A percentile compares a stretch with the other conserved stretches of the same genome.
phyloP scores from a whole-genome alignment of 37 sponge, comb jelly and placozoan species.

The Chondrilla cf. caribensis region DNA sequence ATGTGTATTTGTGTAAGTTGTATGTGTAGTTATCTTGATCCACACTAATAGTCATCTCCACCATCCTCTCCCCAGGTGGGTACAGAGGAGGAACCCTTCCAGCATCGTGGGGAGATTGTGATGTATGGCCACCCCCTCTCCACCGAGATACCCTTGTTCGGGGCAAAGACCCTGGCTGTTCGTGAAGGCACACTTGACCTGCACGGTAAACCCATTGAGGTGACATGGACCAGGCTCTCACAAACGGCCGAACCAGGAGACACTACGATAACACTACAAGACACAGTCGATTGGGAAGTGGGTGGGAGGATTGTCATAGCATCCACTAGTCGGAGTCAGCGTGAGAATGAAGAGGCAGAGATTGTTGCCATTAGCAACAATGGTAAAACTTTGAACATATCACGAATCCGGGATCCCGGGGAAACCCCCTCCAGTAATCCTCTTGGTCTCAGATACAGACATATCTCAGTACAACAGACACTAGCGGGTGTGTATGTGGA shows the following conservation, averaged over 20 bases:
- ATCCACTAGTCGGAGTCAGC: constrained; percentile 77
- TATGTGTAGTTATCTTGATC: too few species aligned
- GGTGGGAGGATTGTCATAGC: constrained; percentile 84
- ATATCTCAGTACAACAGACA: constrained; percentile 67
- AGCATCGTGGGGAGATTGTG: constrained; percentile 74
- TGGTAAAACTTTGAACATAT: constrained; percentile 37
- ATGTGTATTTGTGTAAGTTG: too few species aligned
- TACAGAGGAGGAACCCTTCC: constrained; percentile 82
- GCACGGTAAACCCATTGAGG: constrained; percentile 81
- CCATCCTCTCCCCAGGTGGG: too few species aligned
- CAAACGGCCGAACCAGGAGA: constrained; percentile 58
- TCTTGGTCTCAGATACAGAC: constrained; percentile 53
- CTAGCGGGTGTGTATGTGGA: constrained; percentile 55
- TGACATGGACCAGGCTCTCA: constrained; percentile 87
- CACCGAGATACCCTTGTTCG: constrained; percentile 91
- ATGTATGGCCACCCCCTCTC: constrained; percentile 87
- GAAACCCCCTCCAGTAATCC: background rate
- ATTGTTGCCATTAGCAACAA: constrained; percentile 52
- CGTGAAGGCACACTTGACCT: constrained; percentile 89
- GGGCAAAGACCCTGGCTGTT: constrained; percentile 92
- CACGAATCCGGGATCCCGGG: background rate
- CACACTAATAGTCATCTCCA: background rate
- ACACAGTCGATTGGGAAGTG: constrained; percentile 76
- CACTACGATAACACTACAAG: constrained; percentile 45
- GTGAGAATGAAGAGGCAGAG: constrained; percentile 81